Evolutionary conservation across 2,888 invertebrate species (phyloP), one percentile per base, ranked within the genome.

Genomic region (Apotomis betuletana): DNA sequence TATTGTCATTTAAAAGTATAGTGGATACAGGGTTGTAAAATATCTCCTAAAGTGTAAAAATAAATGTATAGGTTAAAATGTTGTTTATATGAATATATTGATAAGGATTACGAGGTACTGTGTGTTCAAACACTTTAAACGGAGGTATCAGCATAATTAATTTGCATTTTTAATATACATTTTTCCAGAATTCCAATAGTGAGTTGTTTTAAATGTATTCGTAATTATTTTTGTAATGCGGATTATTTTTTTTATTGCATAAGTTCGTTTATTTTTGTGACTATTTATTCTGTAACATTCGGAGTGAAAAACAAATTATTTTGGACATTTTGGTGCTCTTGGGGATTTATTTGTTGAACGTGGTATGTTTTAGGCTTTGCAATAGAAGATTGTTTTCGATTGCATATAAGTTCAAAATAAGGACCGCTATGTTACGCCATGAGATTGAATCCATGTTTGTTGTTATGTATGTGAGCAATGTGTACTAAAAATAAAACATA

Each of bases 11-110:
- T 68, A 87, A 87, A 91, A 87, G 87, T 90, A 90, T 92, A 92
- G 92, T 92, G 93, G 90, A 90, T 89, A 93, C 93, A 93, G 93
- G 93, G 93, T 93, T 93, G 92, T 92, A 91, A 90, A 91, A 92
- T 93, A 92, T 93, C 90, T 92, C 89, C 89, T 90, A 90, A 92
- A 87, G 80, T 90, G 88, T 91, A 89, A 89, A 87, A 87, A 87
- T 85, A 86, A 85, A 87, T 79, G 84, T 87, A 82, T 91, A 92
- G 90, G 87, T 85, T 88, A 84, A 88, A 83, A 88, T 87, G 88
- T 91, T 91, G 90, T 92, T 90, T 92, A 88, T 90, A 91, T 89
- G 81, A 89, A 88, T 90, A 87, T 91, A 90, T 89, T 87, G 85
- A 87, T 91, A 90, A 88, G 90, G 84, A 85, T 84, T 87, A 85